Evolutionary conservation across 2,113 vertebrate genomes (phyloP), one percentile per base, ranked within the genome.

Genomic region (Gracilinanus agilis): DNA sequence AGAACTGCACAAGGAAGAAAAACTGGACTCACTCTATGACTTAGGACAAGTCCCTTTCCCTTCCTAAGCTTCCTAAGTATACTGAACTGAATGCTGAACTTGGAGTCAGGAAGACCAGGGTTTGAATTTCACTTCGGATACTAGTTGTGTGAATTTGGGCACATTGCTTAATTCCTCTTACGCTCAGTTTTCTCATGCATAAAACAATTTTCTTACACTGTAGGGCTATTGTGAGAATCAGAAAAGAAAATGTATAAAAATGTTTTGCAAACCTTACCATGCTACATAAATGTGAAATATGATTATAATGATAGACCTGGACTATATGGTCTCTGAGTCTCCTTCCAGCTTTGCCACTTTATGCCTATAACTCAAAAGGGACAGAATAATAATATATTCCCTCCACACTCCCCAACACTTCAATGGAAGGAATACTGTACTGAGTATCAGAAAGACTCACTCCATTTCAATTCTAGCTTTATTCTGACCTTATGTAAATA

Each of bases 401-500:
- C 13, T 75, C 34, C 29, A 13, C 4, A n/a, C 61, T 75, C 16
- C 5, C 34, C 61, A 75, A 58, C 56, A 58, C 9, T 58, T 24
- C 24, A 56, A 56, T 6, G 5, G 55, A 56, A 56, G 24, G 55
- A 67, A 67, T 34, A 67, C 58, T 34, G 29, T 67, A 67, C 1
- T 67, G 58, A 5, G 13, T n/a, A 75, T 75, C 34, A 75, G 61
- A n/a, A n/a, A 12, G 12, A 75, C 34, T 75, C 34, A 19, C 13
- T 19, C 34, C 61, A n/a, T 75, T 75, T 75, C 61, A 75, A 75
- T 75, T 75, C 61, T n/a, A 75, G 13, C 16, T 75, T 75, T n/a
- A 75, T n/a, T 75, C 29, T 75, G 61, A 75, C 29, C 29, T 93
- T 40, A 92, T 90, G 27, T 40, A 90, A 92, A 67, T 90, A 23